phyloP scores from a whole-genome alignment of 2,888 invertebrate species.

The Atrina japonica region DNA sequence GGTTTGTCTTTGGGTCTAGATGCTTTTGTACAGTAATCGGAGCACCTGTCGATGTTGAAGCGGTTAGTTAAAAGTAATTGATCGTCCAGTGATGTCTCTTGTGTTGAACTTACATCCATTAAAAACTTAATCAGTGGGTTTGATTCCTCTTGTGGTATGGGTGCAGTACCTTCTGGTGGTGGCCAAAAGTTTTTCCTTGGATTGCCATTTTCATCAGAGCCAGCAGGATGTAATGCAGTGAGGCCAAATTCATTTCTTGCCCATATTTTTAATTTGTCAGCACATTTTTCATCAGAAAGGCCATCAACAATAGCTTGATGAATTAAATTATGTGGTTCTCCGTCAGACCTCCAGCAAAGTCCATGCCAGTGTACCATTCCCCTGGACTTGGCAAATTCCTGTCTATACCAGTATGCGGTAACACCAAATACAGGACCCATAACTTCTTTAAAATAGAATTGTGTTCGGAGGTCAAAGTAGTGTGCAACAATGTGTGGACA shows the following conservation, averaged over 20 bases:
- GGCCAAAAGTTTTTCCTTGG: conserved; percentile 44
- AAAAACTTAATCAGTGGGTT: conserved; percentile 40
- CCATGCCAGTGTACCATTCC: conserved; percentile 62
- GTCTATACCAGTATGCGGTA: conserved; percentile 56
- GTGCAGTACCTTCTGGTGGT: conserved; percentile 43
- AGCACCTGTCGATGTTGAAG: conserved; percentile 44
- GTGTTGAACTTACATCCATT: conserved; percentile 38
- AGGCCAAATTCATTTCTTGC: conserved; percentile 44
- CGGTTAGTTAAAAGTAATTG: conserved; percentile 37
- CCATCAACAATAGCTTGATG: conserved; percentile 42
- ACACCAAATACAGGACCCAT: conserved; percentile 58
- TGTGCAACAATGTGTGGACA: conserved; percentile 56
- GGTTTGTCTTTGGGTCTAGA: not conserved
- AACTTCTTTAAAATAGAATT: conserved; percentile 51
- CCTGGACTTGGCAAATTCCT: conserved; percentile 58
- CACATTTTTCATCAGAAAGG: conserved; percentile 42
- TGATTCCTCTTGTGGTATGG: conserved; percentile 40
- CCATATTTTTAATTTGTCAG: conserved; percentile 44
- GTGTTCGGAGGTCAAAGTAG: conserved; percentile 57
- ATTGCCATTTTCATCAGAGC: conserved; percentile 34
- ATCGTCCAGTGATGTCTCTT: conserved; percentile 42
- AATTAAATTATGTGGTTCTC: conserved; percentile 50
- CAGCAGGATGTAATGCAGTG: conserved; percentile 48
- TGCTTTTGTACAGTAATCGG: conserved; percentile 41
- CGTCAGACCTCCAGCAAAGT: conserved; percentile 55